Conservation (phyloP, 2,888 invertebrate genomes). For the Macroteleia sp. region DNA sequence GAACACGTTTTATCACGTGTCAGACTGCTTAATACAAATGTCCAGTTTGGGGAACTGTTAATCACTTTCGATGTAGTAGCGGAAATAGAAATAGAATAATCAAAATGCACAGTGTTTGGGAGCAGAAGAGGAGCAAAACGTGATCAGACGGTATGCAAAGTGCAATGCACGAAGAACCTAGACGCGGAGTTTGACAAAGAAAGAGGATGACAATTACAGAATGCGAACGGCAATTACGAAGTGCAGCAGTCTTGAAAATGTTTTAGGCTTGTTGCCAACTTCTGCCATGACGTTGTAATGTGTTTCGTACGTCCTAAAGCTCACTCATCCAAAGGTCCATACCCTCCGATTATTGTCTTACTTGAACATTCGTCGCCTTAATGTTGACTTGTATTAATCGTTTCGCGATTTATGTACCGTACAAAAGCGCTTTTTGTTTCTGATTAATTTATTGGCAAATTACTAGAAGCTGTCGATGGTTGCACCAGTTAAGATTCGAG, state of each 20-base stretch:
- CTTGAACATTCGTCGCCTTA: conserved; percentile 8
- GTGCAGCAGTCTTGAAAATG: conserved; percentile 78
- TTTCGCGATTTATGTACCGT: too few relatives aligned
- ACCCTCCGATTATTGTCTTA: conserved; percentile 63
- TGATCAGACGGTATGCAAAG: conserved; percentile 42
- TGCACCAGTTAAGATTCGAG: too few relatives aligned
- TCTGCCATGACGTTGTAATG: conserved; percentile 76
- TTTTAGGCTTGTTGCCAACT: conserved; percentile 77
- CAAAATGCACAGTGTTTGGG: conserved; percentile 6
- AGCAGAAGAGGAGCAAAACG: conserved; percentile 31
- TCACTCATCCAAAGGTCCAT: conserved; percentile 62
- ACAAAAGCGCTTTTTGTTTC: too few relatives aligned
- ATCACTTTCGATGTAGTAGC: conserved; percentile 41
- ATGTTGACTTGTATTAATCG: conserved; percentile 29
- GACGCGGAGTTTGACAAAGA: conserved; percentile 48
- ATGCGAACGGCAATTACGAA: conserved; percentile 77
- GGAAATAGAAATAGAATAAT: conserved; percentile 48
- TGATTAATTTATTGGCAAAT: too few relatives aligned
- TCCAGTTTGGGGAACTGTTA: conserved; percentile 51
- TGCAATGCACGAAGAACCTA: conserved; percentile 58
- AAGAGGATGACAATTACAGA: conserved; percentile 65
- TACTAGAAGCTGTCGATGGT: too few relatives aligned
- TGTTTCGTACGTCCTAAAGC: conserved; percentile 65
- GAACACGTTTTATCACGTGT: conserved; percentile 23
- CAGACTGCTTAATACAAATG: conserved; percentile 50